phyloP scores from a whole-genome alignment of 2,888 invertebrate genomes.

The Gasteruption jaculator region DNA sequence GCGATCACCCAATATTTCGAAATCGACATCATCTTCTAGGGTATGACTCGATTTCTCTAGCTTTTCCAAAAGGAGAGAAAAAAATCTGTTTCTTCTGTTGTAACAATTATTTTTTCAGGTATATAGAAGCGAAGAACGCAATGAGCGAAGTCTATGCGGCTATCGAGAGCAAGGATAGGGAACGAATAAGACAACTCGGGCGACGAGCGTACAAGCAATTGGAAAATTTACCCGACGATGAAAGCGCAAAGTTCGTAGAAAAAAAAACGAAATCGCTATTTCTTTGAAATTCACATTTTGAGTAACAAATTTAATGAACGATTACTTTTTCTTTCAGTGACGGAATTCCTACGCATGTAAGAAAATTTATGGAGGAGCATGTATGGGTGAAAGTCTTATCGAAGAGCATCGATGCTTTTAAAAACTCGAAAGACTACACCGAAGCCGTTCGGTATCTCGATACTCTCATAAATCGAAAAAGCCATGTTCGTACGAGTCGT shows the following conservation, averaged over 20 bases:
- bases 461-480: constrained; percentile 29
- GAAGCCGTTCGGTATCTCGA: constrained; percentile 30
- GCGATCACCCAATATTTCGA: constrained; percentile 41
- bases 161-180: constrained; percentile 36
- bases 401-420: constrained; percentile 40
- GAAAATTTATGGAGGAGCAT: constrained; percentile 33
- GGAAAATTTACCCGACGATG: constrained; percentile 11
- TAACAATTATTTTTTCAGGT: no score
- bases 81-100: no score
- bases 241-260: constrained; percentile 21
- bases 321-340: constrained; percentile 21
- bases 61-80: constrained; percentile 1
- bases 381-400: constrained; percentile 41
- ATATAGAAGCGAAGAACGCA: constrained; percentile 27
- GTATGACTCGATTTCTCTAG: constrained; percentile 24
- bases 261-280: constrained; percentile 8
- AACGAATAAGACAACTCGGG: constrained; percentile 28
- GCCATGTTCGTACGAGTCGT: constrained; percentile 26
- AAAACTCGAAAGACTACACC: constrained; percentile 37
- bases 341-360: constrained; percentile 35
- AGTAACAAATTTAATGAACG: constrained; percentile 4
- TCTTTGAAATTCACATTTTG: neutral
- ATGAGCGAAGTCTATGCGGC: constrained; percentile 21
- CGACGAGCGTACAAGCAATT: constrained; percentile 29
- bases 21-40: constrained; percentile 30